Evolutionary conservation across 2,888 invertebrate species (phyloP), one percentile per base, ranked within the genome.

Genomic region (Cataglyphis altisquamis): DNA sequence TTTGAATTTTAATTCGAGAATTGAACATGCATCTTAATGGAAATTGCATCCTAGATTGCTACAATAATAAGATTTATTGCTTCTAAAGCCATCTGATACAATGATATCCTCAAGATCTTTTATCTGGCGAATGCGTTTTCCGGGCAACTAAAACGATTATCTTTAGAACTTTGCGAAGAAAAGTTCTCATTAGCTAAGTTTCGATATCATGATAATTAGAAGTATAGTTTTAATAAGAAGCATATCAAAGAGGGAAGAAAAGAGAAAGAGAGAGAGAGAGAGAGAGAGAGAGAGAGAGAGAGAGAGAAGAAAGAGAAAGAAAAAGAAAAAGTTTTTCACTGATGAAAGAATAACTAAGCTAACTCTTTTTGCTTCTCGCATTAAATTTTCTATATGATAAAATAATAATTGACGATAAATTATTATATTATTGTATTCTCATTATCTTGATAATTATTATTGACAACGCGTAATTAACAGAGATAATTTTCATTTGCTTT

Each of bases 21-120:
- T 29, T 57, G 21, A 45, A 64, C 82, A 86, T 67, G 36, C 57
- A 64, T 21, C 21, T 21, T 21, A 21, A 21, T 82, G 78, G 73
- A 91, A 87, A 91, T 91, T 85, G 86, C 75, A 82, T 88, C 88
- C 90, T 88, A 75, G 84, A 83, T 89, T 89, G 87, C 86, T 89
- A 84, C 86, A 91, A 90, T 87, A 83, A 86, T 63, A 85, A 89
- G 87, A 90, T 92, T 92, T 87, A 86, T 86, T 83, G 74, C 86
- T 87, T 73, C 64, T 52, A 82, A 84, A 85, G 81, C 85, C 81
- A 86, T 84, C 85, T 91, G 88, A 91, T 90, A 89, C 87, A 87
- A 77, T 73, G 81, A 87, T 87, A 86, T 84, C 5, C 0, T 86
- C 89, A 85, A 88, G 87, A 92, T 91, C 91, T 91, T 89, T 91